These are phyloP conservation scores for Ascaphus truei DNA, from an alignment of 2,113 vertebrate species.

Conservation along the genomic window DNA sequence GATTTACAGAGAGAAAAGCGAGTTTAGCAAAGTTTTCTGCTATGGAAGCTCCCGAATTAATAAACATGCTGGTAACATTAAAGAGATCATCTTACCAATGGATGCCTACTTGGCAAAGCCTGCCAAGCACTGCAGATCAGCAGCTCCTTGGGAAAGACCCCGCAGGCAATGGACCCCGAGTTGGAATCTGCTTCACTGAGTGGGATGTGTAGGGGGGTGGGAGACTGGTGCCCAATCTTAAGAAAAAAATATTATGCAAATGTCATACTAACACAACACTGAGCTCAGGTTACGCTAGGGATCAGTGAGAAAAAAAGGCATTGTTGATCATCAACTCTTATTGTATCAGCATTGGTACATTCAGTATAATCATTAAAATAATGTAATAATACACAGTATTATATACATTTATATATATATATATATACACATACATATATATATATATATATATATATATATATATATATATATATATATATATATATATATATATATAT, in stretches of 20 bases:
- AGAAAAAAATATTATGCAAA: conserved; percentile 22
- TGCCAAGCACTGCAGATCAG: neutral
- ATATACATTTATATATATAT: neutral
- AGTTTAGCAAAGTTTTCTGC: too few relatives aligned
- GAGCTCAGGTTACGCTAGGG: neutral
- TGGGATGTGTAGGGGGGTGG: conserved; percentile 10
- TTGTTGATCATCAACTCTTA: too few relatives aligned
- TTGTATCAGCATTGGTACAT: too few relatives aligned
- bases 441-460: neutral
- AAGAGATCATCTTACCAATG: conserved; percentile 6
- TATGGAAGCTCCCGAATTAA: neutral
- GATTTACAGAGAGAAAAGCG: too few relatives aligned
- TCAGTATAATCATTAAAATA: too few relatives aligned
- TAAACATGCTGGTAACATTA: neutral
- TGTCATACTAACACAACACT: neutral
- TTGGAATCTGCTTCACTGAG: neutral
- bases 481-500: neutral
- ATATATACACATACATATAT: neutral
- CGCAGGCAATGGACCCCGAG: neutral
- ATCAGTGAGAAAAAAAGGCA: conserved; percentile 24
- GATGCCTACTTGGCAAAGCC: neutral
- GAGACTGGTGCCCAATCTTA: neutral
- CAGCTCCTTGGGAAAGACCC: neutral
- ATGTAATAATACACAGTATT: too few relatives aligned
- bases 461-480: neutral